phyloP scores from a whole-genome alignment of 2,888 invertebrate species.

The Gymnoscelis rufifasciata region DNA sequence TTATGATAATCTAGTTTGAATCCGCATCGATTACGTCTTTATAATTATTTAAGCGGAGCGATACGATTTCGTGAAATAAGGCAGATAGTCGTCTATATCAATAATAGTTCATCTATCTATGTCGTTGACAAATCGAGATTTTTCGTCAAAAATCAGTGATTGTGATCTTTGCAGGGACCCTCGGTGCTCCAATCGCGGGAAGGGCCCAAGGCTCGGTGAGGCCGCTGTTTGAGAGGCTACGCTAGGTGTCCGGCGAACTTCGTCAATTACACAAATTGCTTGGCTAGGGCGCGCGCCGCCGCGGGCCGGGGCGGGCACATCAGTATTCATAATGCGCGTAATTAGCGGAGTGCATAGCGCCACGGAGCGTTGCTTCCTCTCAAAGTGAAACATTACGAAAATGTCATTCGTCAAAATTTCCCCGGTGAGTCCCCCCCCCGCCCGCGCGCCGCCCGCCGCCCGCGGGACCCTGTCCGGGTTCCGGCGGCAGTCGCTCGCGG shows the following conservation, averaged over 20 bases:
- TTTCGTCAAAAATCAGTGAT: too few relatives aligned
- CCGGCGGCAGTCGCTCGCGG: constrained; percentile 7
- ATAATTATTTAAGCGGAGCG: too few relatives aligned
- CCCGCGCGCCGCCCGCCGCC: constrained; percentile 6
- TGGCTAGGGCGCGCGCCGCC: not conserved
- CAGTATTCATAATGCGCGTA: constrained; percentile 63
- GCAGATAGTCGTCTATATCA: too few relatives aligned
- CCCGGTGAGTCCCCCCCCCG: constrained; percentile 45
- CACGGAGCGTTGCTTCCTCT: constrained; percentile 36
- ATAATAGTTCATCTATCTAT: too few relatives aligned
- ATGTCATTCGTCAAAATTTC: constrained; percentile 70
- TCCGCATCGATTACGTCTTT: not conserved
- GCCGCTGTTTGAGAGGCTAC: constrained; percentile 5
- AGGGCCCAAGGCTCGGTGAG: too few relatives aligned
- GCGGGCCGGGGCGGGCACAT: constrained; percentile 30
- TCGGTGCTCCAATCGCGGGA: too few relatives aligned
- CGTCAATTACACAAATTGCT: constrained; percentile 32
- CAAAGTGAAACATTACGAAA: constrained; percentile 57
- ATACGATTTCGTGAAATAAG: too few relatives aligned
- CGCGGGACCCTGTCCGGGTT: constrained; percentile 4
- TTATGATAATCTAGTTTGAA: not conserved
- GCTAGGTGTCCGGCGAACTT: constrained; percentile 27
- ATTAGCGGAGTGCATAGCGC: constrained; percentile 60
- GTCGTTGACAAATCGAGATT: too few relatives aligned
- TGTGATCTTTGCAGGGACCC: too few relatives aligned